Evolutionary conservation across 1,140 invertebrate genomes (phyloP).

Genomic region (Eumeta japonica): DNA sequence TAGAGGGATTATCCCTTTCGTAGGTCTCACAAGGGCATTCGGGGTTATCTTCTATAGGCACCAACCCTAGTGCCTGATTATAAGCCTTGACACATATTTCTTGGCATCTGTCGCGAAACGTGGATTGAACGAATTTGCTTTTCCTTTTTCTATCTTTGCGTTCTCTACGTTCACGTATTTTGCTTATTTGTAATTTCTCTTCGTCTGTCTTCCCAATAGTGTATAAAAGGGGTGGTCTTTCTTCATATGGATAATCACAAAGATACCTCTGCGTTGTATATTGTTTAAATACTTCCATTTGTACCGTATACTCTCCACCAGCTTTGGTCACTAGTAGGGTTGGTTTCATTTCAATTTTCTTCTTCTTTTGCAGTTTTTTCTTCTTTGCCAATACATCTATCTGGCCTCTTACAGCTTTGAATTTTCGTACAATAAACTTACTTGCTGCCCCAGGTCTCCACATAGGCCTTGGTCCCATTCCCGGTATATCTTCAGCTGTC

Average conservation of each 20-base stretch:
- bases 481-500: conserved; percentile 41
- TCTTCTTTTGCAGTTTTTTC: conserved; percentile 41
- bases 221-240: conserved; percentile 41
- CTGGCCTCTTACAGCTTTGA: conserved; percentile 35
- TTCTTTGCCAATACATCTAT: conserved; percentile 40
- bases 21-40: conserved; percentile 38
- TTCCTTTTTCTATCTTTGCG: conserved; percentile 42
- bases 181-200: conserved; percentile 36
- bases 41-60: conserved; percentile 35
- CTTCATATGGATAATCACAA: conserved; percentile 46
- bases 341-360: conserved; percentile 45
- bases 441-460: conserved; percentile 42
- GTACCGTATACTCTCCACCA: conserved; percentile 44
- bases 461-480: conserved; percentile 39
- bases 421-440: conserved; percentile 36
- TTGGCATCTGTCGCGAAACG: conserved; percentile 42
- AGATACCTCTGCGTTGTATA: conserved; percentile 42
- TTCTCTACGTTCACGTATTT: conserved; percentile 33
- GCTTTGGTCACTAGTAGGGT: conserved; percentile 38
- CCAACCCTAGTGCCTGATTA: conserved; percentile 43
- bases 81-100: conserved; percentile 50
- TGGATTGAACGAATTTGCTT: conserved; percentile 37
- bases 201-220: conserved; percentile 46
- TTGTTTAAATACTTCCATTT: conserved; percentile 50
- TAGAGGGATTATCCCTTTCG: conserved; percentile 16